Evolutionary conservation across 2,888 invertebrate species (phyloP).

Genomic region (Stenotaenia linearis): DNA sequence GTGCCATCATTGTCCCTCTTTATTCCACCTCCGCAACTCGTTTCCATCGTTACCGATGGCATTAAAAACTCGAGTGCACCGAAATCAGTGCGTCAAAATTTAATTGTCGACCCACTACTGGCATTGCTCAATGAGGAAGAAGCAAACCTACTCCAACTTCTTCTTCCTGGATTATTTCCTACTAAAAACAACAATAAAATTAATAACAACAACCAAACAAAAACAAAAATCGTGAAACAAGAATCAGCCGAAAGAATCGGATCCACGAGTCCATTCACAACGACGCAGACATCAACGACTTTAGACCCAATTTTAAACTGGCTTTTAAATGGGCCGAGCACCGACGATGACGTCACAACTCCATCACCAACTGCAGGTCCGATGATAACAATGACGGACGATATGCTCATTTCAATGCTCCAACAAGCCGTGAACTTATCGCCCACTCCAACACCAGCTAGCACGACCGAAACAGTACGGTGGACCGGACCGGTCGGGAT

Average conservation of each 20-base stretch:
- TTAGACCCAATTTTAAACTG: background rate
- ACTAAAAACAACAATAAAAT: background rate
- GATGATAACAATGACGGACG: background rate
- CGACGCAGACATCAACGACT: background rate
- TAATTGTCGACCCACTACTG: slow-evolving; percentile 18
- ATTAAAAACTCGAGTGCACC: background rate
- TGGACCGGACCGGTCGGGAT: slow-evolving; percentile 24
- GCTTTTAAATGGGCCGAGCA: background rate
- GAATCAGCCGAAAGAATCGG: background rate
- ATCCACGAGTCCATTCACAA: background rate
- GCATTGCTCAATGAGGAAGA: slow-evolving; percentile 24
- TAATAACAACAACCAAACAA: background rate
- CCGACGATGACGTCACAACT: background rate
- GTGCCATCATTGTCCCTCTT: slow-evolving; percentile 24
- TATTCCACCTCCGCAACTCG: slow-evolving; percentile 26
- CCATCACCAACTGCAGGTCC: background rate
- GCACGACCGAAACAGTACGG: background rate
- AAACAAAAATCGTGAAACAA: background rate
- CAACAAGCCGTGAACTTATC: background rate
- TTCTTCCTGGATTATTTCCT: background rate
- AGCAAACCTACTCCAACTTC: background rate
- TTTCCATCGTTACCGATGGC: background rate
- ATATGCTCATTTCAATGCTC: slow-evolving; percentile 10
- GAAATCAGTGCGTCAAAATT: background rate
- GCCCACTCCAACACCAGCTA: background rate